These are phyloP conservation scores for Salminus brasiliensis DNA, from an alignment of 2,113 vertebrate genomes.

Conservation along the genomic window DNA sequence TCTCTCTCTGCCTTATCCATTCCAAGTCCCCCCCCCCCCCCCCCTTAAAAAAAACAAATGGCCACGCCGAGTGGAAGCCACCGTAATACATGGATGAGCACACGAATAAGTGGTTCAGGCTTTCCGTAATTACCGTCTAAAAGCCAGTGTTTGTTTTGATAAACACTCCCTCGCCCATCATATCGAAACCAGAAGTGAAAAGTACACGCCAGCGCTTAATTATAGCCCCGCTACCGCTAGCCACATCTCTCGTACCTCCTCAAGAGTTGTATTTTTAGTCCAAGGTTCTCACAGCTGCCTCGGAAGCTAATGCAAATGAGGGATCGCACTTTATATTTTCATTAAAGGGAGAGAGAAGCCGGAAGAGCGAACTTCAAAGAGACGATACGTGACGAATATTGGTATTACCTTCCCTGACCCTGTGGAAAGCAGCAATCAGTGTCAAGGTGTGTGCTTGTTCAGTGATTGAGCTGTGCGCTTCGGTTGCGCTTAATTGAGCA, in stretches of 20 bases:
- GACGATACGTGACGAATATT: background rate
- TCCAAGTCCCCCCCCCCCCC: background rate
- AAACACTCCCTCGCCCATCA: constrained; percentile 42
- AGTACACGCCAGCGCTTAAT: constrained; percentile 40
- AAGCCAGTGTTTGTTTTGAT: constrained; percentile 56
- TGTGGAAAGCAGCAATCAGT: background rate
- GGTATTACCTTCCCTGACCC: constrained; percentile 3
- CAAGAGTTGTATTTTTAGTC: constrained; percentile 42
- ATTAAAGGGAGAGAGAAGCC: background rate
- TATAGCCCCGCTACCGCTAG: constrained; percentile 39
- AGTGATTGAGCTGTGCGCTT: background rate
- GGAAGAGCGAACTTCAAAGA: constrained; percentile 8
- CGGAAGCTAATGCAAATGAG: constrained; percentile 6
- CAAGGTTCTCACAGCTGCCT: background rate
- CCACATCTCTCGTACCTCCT: constrained; percentile 14
- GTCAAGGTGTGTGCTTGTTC: background rate
- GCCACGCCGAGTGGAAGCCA: constrained; percentile 10
- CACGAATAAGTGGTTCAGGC: constrained; percentile 40
- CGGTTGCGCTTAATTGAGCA: background rate
- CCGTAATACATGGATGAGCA: constrained; percentile 16
- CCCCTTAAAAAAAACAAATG: background rate
- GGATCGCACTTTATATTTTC: background rate
- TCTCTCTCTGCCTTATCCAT: background rate
- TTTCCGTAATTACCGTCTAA: constrained; percentile 47
- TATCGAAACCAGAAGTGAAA: constrained; percentile 34